Base-by-base conservation (phyloP, 2,888 invertebrate genomes). In the Archips xylosteana region DNA sequence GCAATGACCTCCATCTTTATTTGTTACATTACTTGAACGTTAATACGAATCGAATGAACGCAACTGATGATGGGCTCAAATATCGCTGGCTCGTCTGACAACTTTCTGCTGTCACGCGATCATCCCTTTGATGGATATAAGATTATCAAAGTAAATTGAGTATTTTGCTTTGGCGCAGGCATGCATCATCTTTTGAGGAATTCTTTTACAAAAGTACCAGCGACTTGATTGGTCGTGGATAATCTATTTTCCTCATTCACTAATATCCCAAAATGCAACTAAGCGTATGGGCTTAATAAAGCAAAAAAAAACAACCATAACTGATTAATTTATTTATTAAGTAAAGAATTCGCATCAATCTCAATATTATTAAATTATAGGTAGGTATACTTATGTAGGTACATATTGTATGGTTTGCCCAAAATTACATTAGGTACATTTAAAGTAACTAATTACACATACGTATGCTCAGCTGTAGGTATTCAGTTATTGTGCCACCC, bases 1-100 rank as follows among this genome's bases (percentile, higher is more conserved):
- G 86, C 94, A 90, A 86, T 89, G 93, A 93, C 92, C 94, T 89
- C 87, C 79, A 45, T 87, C 87, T 87, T 91, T 89, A 90, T 91
- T 91, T 91, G 91, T 91, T 91, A 91, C 91, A 90, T 90, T 92
- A 90, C 89, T 89, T 87, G 86, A 90, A 83, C 88, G 89, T 89
- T 91, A 93, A 92, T 92, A 91, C 87, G 89, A 92, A 92, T 92
- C 92, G 89, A 92, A 92, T 91, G 89, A 86, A 87, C 83, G 88
- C 85, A 80, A 82, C 85, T 86, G 89, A 90, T 86, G 89, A 90
- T 89, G 90, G 84, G 85, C 89, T 93, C 92, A 84, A 88, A 89
- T 93, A 92, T 91, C 90, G 87, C 88, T 84, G 82, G 83, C 86
- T 80, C 80, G 87, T 81, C 85, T 79, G 82, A 83, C 87, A 79